phyloP scores from a whole-genome alignment of 2,888 invertebrate species.

The Drosophila recens region DNA sequence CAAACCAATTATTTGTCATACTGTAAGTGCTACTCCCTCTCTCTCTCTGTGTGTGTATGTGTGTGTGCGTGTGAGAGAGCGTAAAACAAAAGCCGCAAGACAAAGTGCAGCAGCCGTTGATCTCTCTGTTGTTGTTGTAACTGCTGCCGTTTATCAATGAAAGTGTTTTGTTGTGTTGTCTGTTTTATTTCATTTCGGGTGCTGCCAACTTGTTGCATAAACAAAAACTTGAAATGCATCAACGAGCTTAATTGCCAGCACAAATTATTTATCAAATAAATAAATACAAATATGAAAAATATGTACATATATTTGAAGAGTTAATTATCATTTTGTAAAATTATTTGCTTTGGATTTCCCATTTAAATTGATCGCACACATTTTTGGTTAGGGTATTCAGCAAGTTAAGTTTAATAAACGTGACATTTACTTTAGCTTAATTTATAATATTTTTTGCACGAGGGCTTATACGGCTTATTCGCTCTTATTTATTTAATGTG shows the following conservation, averaged over 20 bases:
- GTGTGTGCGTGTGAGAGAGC: slow-evolving; percentile 28
- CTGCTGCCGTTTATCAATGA: slow-evolving; percentile 55
- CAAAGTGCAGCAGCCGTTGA: slow-evolving; percentile 60
- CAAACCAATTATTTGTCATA: neutral
- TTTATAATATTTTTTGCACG: slow-evolving; percentile 35
- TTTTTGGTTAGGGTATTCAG: slow-evolving; percentile 9
- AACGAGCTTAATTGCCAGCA: slow-evolving; percentile 3
- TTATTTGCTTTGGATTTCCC: neutral
- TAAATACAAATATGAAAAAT: neutral
- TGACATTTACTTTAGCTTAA: slow-evolving; percentile 29
- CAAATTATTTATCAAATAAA: neutral
- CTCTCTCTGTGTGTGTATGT: neutral
- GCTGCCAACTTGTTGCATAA: slow-evolving; percentile 43
- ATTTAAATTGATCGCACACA: slow-evolving; percentile 1
- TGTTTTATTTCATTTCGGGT: slow-evolving; percentile 13
- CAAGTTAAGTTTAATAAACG: slow-evolving; percentile 14
- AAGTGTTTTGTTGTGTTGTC: slow-evolving; percentile 43
- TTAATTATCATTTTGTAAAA: neutral
- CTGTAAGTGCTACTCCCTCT: neutral
- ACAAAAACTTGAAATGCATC: slow-evolving; percentile 19
- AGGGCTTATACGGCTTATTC: slow-evolving; percentile 32
- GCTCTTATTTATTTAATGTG: slow-evolving; percentile 38
- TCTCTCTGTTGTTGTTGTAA: slow-evolving; percentile 28
- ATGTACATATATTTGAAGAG: neutral
- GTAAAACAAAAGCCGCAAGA: slow-evolving; percentile 57